Conservation (phyloP, 2,113 vertebrate genomes). For the Pantherophis guttatus region DNA sequence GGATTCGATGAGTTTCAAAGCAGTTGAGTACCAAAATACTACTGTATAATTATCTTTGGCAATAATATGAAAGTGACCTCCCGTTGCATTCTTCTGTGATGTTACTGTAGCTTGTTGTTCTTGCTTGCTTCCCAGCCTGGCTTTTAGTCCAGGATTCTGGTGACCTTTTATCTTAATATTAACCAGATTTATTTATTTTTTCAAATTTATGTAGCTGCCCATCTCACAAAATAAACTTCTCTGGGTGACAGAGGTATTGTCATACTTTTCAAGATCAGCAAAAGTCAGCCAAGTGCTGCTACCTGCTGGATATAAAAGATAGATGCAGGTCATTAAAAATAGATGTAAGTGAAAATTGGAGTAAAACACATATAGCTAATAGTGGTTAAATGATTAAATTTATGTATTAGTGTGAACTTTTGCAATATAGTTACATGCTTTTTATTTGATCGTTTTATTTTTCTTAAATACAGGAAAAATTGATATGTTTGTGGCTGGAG, state of each 20-base stretch:
- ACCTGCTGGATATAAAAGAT: background rate
- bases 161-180: background rate
- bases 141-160: background rate
- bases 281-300: background rate
- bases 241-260: background rate
- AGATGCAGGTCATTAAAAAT: background rate
- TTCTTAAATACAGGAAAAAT: slow-evolving; percentile 75
- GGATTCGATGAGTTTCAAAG: background rate
- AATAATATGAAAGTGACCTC: background rate
- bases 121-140: background rate
- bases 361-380: background rate
- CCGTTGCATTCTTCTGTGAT: background rate
- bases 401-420: background rate
- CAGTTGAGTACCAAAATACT: background rate
- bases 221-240: background rate
- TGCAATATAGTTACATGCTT: background rate
- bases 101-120: background rate
- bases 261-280: background rate
- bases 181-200: background rate
- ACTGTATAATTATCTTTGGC: background rate
- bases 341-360: background rate
- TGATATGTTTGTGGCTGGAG: slow-evolving; percentile 90
- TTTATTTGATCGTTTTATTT: background rate
- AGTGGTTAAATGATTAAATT: background rate
- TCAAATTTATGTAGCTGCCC: background rate